phyloP scores from a whole-genome alignment of 1,140 invertebrate genomes.

The Drosophila insularis region DNA sequence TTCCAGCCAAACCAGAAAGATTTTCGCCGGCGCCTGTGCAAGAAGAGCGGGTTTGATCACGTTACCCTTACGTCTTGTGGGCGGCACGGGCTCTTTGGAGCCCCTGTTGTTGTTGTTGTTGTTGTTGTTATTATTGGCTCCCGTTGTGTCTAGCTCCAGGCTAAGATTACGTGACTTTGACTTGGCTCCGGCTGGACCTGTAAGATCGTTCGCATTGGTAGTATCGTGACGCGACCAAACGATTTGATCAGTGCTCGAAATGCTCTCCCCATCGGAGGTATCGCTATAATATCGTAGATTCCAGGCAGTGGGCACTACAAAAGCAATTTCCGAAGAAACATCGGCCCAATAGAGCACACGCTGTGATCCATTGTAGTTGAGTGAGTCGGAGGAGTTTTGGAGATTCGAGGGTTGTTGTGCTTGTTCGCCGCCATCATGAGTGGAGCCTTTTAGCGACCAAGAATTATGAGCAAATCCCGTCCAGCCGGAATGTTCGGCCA shows the following conservation, averaged over 20 bases:
- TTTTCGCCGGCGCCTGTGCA: slow-evolving; percentile 89
- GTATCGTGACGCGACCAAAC: slow-evolving; percentile 84
- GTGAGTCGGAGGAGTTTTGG: slow-evolving; percentile 24
- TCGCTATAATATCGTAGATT: slow-evolving; percentile 73
- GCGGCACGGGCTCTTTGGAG: slow-evolving; percentile 83
- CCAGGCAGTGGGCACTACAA: slow-evolving; percentile 92
- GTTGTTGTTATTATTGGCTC: slow-evolving; percentile 11
- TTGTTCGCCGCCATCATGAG: slow-evolving; percentile 35
- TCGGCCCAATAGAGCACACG: slow-evolving; percentile 98
- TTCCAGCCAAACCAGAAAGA: slow-evolving; percentile 97
- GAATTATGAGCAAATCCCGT: slow-evolving; percentile 93
- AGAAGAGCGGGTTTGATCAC: slow-evolving; percentile 80
- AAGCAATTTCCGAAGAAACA: slow-evolving; percentile 95
- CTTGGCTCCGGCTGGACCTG: slow-evolving; percentile 74
- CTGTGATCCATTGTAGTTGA: slow-evolving; percentile 84
- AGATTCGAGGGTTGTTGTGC: slow-evolving; percentile 14
- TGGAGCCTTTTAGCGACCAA: slow-evolving; percentile 85
- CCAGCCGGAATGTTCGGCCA: slow-evolving; percentile 93
- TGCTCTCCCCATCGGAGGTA: slow-evolving; percentile 83
- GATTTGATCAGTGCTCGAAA: slow-evolving; percentile 73
- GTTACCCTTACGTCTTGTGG: slow-evolving; percentile 79
- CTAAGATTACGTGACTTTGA: slow-evolving; percentile 86
- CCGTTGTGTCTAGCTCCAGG: slow-evolving; percentile 85
- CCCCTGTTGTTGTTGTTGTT: slow-evolving; percentile 51
- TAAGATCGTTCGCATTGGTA: slow-evolving; percentile 13